phyloP scores from a whole-genome alignment of 2,797 vertebrate species.

The Siniperca scherzeri region DNA sequence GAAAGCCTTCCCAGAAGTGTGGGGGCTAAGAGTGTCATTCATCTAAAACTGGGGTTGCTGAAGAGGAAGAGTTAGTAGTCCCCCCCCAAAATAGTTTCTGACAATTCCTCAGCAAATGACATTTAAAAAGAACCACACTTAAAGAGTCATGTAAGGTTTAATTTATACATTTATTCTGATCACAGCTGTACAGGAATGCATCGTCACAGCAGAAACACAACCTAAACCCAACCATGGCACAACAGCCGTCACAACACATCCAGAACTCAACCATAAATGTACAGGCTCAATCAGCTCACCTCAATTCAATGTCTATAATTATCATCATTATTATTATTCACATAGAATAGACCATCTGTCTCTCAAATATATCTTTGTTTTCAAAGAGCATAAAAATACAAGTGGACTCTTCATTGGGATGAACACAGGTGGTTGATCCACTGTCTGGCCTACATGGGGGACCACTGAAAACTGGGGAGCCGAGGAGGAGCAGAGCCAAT shows the following conservation, averaged over 20 bases:
- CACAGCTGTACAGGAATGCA: constrained; percentile 85
- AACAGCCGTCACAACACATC: constrained; percentile 82
- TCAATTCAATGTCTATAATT: constrained; percentile 64
- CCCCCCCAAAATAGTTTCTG: background rate
- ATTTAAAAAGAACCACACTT: constrained; percentile 19
- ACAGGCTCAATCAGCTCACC: constrained; percentile 77
- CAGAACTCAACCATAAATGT: constrained; percentile 79
- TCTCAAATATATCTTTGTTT: constrained; percentile 83
- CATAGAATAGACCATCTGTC: constrained; percentile 74
- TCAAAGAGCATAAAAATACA: constrained; percentile 86
- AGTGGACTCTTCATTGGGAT: constrained; percentile 78
- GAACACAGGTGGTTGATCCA: constrained; percentile 71
- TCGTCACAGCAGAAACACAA: constrained; percentile 84
- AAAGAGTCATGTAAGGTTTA: constrained; percentile 46
- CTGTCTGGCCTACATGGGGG: constrained; percentile 64
- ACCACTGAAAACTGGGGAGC: constrained; percentile 63
- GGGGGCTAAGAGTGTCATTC: background rate
- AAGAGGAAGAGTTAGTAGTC: background rate
- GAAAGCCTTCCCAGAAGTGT: background rate
- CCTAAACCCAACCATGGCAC: constrained; percentile 82
- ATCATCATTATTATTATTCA: constrained; percentile 69
- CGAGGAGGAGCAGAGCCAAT: constrained; percentile 55
- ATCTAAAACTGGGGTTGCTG: background rate
- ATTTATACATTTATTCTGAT: constrained; percentile 84
- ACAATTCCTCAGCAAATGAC: too few species aligned